These are phyloP conservation scores for Micromys minutus DNA, from an alignment of 2,113 vertebrate species.

Conservation along the genomic window DNA sequence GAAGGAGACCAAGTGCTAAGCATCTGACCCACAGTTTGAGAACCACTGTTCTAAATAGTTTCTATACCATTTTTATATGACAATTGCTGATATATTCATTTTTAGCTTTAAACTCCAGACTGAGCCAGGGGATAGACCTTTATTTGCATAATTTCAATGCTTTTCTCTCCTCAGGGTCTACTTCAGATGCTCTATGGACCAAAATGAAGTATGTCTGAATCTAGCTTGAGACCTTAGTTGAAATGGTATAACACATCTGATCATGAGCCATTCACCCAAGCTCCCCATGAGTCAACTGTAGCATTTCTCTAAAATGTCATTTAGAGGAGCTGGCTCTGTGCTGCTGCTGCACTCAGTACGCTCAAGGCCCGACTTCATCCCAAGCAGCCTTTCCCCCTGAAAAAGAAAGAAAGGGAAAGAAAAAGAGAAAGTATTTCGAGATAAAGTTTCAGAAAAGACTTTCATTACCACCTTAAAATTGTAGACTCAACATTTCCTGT, in stretches of 20 bases:
- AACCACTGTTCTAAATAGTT: background rate
- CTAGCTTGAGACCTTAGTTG: background rate
- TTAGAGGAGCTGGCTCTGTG: background rate
- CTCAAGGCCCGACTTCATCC: background rate
- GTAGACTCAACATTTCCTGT: constrained; percentile 44
- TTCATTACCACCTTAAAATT: constrained; percentile 49
- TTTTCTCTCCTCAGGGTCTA: background rate
- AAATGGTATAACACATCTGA: background rate
- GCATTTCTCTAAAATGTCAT: constrained; percentile 11
- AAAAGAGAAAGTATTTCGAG: background rate
- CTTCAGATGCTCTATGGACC: background rate
- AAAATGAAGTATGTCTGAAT: constrained; percentile 34
- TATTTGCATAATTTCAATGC: background rate
- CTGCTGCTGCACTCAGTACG: background rate
- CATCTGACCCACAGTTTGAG: background rate
- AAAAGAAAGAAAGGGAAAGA: background rate
- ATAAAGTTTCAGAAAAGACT: constrained; percentile 32
- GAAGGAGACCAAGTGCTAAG: background rate
- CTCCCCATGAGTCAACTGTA: background rate
- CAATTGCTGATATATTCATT: background rate
- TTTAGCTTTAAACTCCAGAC: background rate
- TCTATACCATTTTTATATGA: background rate
- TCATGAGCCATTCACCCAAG: background rate
- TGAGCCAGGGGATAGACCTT: background rate
- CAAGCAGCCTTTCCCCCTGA: no score